A percentile compares a stretch with the other conserved stretches of the same genome.
Evolutionary conservation across 2,113 vertebrate species (phyloP).

Genomic region (Coturnix japonica): DNA sequence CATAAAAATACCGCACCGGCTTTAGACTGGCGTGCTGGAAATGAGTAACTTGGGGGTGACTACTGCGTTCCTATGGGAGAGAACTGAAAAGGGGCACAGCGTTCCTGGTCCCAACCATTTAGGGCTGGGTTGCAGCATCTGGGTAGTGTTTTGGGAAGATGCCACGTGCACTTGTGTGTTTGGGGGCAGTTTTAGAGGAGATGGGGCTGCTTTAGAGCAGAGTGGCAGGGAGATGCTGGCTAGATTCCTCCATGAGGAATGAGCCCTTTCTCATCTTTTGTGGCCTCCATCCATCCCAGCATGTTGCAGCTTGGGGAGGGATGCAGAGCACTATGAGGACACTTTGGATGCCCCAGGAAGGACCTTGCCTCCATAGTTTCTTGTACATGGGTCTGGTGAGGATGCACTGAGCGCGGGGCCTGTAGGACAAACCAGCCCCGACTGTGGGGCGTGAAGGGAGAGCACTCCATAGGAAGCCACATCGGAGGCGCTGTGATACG

Average conservation of each 20-base stretch:
- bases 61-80: rapidly evolving
- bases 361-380: neutral
- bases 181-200: neutral
- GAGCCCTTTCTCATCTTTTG: neutral
- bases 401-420: neutral
- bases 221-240: rapidly evolving
- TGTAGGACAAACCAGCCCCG: neutral
- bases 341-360: neutral
- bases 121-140: neutral
- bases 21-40: neutral
- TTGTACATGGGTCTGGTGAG: neutral
- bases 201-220: neutral
- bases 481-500: rapidly evolving
- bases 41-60: neutral
- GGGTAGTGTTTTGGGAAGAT: neutral
- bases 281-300: neutral
- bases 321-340: neutral
- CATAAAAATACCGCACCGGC: neutral
- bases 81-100: neutral
- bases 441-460: too few species aligned
- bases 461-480: neutral
- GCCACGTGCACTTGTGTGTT: neutral
- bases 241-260: neutral
- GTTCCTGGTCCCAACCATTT: neutral
- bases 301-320: neutral